Percentiles rank a stretch among this genome's conserved stretches.
These are phyloP conservation scores for Oncorhynchus nerka DNA, from an alignment of 2,113 vertebrate species.

Conservation along the genomic window DNA sequence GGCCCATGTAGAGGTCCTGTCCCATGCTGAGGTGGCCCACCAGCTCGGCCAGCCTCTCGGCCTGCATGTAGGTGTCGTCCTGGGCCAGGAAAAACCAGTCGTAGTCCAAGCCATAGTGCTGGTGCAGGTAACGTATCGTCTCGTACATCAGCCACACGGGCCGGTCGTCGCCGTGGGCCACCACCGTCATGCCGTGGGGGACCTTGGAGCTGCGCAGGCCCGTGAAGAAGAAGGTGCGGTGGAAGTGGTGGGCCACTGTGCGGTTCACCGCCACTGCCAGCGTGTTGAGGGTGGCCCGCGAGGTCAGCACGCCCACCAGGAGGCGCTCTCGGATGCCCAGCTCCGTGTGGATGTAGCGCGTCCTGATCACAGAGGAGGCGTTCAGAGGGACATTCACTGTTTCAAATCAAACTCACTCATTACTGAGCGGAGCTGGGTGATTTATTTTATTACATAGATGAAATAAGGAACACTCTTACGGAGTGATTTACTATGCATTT, in stretches of 20 bases:
- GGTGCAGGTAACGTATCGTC: conserved; percentile 87
- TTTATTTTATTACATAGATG: no score
- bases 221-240: conserved; percentile 88
- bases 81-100: conserved; percentile 97
- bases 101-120: conserved; percentile 86
- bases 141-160: conserved; percentile 98
- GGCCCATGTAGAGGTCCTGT: conserved; percentile 89
- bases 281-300: conserved; percentile 84
- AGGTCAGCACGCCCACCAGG: conserved; percentile 89
- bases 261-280: conserved; percentile 93
- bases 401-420: no score
- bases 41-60: conserved; percentile 84
- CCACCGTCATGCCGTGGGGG: conserved; percentile 89
- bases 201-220: conserved; percentile 85
- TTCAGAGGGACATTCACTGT: not conserved
- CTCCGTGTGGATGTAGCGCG: conserved; percentile 95
- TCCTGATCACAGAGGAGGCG: conserved; percentile 69
- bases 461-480: no score
- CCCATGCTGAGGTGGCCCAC: conserved; percentile 88
- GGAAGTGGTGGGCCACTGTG: conserved; percentile 89
- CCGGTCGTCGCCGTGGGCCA: conserved; percentile 89
- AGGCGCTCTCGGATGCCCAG: conserved; percentile 91
- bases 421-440: no score
- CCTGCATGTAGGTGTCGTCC: conserved; percentile 91
- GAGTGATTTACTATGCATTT: no score